These are phyloP conservation scores for Psilopogon haemacephalus DNA, from an alignment of 2,113 vertebrate genomes.

Conservation along the genomic window DNA sequence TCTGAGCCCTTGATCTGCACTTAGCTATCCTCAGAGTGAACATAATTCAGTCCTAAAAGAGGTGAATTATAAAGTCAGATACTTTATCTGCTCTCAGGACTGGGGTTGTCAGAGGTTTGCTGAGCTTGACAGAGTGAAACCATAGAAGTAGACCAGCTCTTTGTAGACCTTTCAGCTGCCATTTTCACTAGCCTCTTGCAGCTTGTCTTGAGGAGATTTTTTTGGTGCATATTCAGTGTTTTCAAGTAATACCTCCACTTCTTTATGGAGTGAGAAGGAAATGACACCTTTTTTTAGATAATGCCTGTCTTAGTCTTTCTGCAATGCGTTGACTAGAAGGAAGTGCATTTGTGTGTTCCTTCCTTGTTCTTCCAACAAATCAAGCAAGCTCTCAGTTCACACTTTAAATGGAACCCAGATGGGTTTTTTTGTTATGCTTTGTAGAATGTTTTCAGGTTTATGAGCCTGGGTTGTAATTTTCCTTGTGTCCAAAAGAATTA, in stretches of 20 bases:
- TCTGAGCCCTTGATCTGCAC: background rate
- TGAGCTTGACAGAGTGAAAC: fast-evolving
- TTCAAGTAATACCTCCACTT: background rate
- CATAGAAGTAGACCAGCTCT: background rate
- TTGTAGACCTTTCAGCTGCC: background rate
- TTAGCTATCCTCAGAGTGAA: background rate
- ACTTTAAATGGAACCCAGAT: background rate
- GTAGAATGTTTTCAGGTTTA: background rate
- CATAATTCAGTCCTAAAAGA: background rate
- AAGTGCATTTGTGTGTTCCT: background rate
- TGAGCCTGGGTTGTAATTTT: background rate
- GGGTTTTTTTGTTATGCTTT: background rate
- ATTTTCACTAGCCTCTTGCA: background rate
- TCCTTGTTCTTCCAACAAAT: background rate
- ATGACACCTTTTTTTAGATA: background rate
- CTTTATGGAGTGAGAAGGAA: background rate
- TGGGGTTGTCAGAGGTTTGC: background rate
- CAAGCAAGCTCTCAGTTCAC: background rate
- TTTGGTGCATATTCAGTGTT: background rate
- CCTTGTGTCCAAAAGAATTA: background rate
- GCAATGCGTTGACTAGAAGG: background rate
- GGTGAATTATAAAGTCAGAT: fast-evolving
- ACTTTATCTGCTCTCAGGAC: background rate
- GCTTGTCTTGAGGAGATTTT: background rate
- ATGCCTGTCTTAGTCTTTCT: background rate